A percentile compares a stretch with the other conserved stretches of the same genome.
phyloP scores from a whole-genome alignment of 2,113 vertebrate species.

The Campylorhamphus procurvoides region DNA sequence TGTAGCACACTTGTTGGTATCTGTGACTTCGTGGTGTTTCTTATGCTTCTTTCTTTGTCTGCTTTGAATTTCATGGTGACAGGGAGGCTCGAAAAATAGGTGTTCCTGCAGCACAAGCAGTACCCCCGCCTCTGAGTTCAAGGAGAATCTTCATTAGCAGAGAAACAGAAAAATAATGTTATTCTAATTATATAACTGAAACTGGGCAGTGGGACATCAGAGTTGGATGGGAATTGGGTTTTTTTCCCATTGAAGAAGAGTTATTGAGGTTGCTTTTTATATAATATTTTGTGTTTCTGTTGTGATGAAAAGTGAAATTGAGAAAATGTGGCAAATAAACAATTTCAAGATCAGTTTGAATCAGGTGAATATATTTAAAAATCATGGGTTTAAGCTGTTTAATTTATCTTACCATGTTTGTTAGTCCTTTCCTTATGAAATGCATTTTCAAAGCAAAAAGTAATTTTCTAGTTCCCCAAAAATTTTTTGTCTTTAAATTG shows the following conservation, averaged over 20 bases:
- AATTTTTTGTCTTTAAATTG: not conserved
- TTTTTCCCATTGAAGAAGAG: not conserved
- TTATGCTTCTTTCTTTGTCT: not conserved
- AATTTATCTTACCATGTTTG: not conserved
- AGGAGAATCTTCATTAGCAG: not conserved
- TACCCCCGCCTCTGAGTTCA: not conserved
- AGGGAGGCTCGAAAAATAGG: not conserved
- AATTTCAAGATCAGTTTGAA: not conserved
- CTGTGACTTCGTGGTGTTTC: not conserved
- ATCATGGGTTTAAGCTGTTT: not conserved
- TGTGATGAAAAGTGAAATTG: not conserved
- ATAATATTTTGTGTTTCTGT: not conserved
- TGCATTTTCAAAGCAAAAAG: not conserved
- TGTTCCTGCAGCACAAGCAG: not conserved
- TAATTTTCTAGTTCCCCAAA: not conserved
- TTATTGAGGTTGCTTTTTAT: not conserved
- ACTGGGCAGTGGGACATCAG: not conserved
- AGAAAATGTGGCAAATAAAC: not conserved
- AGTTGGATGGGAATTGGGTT: not conserved
- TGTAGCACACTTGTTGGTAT: not conserved
- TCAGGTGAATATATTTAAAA: not conserved
- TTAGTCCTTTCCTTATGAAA: not conserved
- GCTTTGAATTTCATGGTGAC: not conserved
- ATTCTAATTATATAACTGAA: not conserved
- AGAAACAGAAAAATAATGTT: not conserved